Percentiles rank a stretch among this genome's conserved stretches.
Conservation (phyloP, 2,888 invertebrate species). For the Aporophyla lueneburgensis region DNA sequence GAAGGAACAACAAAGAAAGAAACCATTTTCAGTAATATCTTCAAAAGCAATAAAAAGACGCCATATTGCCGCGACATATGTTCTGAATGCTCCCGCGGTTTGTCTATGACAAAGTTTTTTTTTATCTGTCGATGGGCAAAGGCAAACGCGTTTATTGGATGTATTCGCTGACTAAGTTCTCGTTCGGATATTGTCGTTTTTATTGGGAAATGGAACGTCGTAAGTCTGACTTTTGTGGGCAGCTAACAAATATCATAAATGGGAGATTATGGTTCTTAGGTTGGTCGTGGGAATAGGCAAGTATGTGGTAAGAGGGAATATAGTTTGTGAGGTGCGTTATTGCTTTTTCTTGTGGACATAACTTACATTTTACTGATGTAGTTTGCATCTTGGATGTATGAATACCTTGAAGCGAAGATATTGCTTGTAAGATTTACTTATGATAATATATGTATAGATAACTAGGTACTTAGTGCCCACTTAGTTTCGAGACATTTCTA, state of each 20-base stretch:
- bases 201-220: slow-evolving; percentile 50
- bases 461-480: not conserved
- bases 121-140: slow-evolving; percentile 63
- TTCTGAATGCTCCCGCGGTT: slow-evolving; percentile 68
- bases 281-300: slow-evolving; percentile 13
- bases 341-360: slow-evolving; percentile 19
- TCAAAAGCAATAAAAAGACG: slow-evolving; percentile 67
- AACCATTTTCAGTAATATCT: slow-evolving; percentile 64
- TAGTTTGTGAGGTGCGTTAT: slow-evolving; percentile 19
- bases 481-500: too few species aligned
- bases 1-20: slow-evolving; percentile 39
- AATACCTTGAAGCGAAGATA: not conserved
- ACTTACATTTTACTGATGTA: not conserved
- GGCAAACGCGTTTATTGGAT: slow-evolving; percentile 63
- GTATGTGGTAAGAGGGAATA: not conserved
- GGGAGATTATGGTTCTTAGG: slow-evolving; percentile 29
- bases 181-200: slow-evolving; percentile 65
- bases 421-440: not conserved
- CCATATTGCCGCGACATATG: slow-evolving; percentile 69
- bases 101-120: slow-evolving; percentile 75
- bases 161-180: slow-evolving; percentile 66
- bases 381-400: not conserved
- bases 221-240: slow-evolving; percentile 46
- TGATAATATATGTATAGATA: not conserved
- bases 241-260: slow-evolving; percentile 48